Conservation (phyloP, 2,113 vertebrate species). For the Forbesichthys agassizii region DNA sequence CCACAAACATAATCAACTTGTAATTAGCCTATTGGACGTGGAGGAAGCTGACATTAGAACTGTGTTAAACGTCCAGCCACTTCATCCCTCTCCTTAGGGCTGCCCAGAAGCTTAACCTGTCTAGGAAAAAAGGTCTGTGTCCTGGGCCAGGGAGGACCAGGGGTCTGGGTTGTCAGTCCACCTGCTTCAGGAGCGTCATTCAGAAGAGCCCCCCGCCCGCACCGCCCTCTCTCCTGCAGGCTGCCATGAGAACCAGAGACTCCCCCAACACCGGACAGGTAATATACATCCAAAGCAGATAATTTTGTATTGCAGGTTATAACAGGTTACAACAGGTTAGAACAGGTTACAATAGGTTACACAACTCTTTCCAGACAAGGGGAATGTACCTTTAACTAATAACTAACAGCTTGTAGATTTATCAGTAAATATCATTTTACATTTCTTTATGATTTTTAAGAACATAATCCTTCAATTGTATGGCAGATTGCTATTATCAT, state of each 20-base stretch:
- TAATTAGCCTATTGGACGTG: not conserved
- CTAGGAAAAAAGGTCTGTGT: conserved; percentile 88
- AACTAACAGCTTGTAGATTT: too few species aligned
- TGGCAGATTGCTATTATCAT: not conserved
- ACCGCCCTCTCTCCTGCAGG: conserved; percentile 87
- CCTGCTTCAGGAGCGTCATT: conserved; percentile 87
- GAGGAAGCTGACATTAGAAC: not conserved
- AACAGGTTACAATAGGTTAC: not conserved
- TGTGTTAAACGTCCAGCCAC: not conserved
- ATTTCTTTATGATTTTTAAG: not conserved
- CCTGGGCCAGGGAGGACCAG: conserved; percentile 75
- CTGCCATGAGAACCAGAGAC: conserved; percentile 89
- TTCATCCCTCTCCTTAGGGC: conserved; percentile 75
- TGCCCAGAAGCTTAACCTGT: conserved; percentile 90
- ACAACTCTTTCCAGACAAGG: not conserved
- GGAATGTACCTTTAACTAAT: not conserved
- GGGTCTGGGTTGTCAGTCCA: conserved; percentile 80
- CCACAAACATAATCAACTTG: not conserved
- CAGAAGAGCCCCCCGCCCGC: conserved; percentile 85
- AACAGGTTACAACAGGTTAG: not conserved
- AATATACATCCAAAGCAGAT: conserved; percentile 16
- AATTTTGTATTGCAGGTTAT: not conserved
- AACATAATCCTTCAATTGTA: not conserved
- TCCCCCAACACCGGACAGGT: conserved; percentile 89
- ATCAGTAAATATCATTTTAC: too few species aligned